These are phyloP conservation scores for Elysia crispata DNA, from an alignment of 2,888 invertebrate species.

Conservation along the genomic window DNA sequence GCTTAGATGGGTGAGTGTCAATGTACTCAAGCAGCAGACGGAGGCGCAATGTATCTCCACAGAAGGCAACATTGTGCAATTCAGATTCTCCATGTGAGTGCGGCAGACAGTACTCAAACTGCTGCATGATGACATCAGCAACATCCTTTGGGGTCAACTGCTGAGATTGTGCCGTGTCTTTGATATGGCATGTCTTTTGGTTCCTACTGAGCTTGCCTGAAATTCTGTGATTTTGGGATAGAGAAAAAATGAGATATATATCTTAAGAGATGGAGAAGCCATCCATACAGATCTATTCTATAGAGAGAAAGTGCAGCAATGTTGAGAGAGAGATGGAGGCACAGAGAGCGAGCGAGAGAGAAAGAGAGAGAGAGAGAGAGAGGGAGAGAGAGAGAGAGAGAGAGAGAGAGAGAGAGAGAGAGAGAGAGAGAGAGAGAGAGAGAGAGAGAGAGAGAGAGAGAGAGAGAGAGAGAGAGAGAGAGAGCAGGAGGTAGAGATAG, in stretches of 20 bases:
- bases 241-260: background rate
- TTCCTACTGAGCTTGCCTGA: background rate
- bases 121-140: conserved; percentile 36
- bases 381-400: background rate
- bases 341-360: background rate
- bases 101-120: conserved; percentile 46
- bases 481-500: conserved; percentile 33
- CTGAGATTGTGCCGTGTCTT: background rate
- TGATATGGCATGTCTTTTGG: background rate
- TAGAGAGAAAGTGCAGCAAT: background rate
- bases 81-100: conserved; percentile 52
- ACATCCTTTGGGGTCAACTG: conserved; percentile 35
- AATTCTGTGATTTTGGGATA: background rate
- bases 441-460: conserved; percentile 13
- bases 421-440: conserved; percentile 30
- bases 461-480: conserved; percentile 27
- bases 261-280: too few species aligned
- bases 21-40: conserved; percentile 37
- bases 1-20: conserved; percentile 27
- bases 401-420: background rate
- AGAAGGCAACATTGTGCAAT: conserved; percentile 55
- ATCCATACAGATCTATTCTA: too few species aligned
- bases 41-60: conserved; percentile 53
- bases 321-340: background rate
- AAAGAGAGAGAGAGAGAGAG: background rate